These are phyloP conservation scores for Cotesia vestalis DNA, from an alignment of 1,140 invertebrate genomes.

Conservation along the genomic window DNA sequence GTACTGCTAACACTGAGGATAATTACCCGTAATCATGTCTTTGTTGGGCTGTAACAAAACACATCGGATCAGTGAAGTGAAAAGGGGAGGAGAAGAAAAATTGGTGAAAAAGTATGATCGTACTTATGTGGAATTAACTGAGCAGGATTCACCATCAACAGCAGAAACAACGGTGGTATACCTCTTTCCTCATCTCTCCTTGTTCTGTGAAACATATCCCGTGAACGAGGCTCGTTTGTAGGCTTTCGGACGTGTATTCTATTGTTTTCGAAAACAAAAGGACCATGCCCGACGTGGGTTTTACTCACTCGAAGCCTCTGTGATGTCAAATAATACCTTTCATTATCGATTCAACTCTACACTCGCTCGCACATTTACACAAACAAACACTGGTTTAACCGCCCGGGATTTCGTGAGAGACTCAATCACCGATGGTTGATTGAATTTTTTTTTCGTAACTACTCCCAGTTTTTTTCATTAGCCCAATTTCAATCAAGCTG, in stretches of 20 bases:
- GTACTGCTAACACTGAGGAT: constrained; percentile 10
- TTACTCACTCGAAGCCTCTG: constrained; percentile 13
- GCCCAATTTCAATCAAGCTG: too few relatives aligned
- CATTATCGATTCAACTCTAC: constrained; percentile 9
- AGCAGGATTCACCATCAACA: constrained; percentile 12
- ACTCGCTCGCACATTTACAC: background rate
- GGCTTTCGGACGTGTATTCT: constrained; percentile 13
- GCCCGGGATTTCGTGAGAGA: background rate
- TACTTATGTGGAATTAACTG: constrained; percentile 21
- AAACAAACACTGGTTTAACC: too few relatives aligned
- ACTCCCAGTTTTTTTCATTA: background rate
- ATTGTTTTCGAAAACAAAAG: constrained; percentile 28
- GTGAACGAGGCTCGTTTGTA: constrained; percentile 11
- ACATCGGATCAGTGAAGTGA: background rate
- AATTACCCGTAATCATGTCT: constrained; percentile 27
- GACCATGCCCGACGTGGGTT: background rate
- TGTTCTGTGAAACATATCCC: background rate
- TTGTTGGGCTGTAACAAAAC: constrained; percentile 16
- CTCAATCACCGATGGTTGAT: constrained; percentile 10
- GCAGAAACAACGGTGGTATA: background rate
- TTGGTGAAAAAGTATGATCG: constrained; percentile 9
- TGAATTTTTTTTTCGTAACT: background rate
- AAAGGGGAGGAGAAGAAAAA: background rate
- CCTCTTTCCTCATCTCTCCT: background rate
- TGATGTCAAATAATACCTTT: constrained; percentile 11